Conservation (phyloP, 2,888 invertebrate species). For the Pandemis corylana region DNA sequence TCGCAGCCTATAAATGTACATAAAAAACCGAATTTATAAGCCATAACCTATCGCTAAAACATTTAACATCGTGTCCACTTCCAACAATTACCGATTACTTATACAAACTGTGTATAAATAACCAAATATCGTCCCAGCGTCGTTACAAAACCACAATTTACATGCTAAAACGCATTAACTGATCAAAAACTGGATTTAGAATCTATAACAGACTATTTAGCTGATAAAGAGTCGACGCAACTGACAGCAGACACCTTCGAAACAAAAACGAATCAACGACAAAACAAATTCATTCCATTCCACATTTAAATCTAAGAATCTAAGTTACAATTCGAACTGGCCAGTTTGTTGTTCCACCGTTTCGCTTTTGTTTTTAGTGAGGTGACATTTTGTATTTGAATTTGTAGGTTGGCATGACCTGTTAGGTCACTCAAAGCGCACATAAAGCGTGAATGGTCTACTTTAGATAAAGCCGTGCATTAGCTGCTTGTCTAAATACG, state of each 20-base stretch:
- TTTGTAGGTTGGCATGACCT: slow-evolving; percentile 36
- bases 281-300: not conserved
- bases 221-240: slow-evolving; percentile 43
- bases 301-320: not conserved
- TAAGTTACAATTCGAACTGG: not conserved
- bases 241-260: slow-evolving; percentile 5
- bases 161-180: slow-evolving; percentile 34
- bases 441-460: slow-evolving; percentile 46
- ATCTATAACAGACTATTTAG: slow-evolving; percentile 33
- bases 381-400: slow-evolving; percentile 42
- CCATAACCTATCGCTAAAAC: slow-evolving; percentile 16
- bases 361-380: slow-evolving; percentile 1
- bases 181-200: slow-evolving; percentile 37
- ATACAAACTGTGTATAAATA: slow-evolving; percentile 30
- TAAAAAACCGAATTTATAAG: slow-evolving; percentile 1
- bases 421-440: slow-evolving; percentile 44
- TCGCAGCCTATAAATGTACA: not conserved
- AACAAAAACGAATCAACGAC: slow-evolving; percentile 13
- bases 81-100: slow-evolving; percentile 26
- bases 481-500: slow-evolving; percentile 37
- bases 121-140: slow-evolving; percentile 22
- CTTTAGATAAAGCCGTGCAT: slow-evolving; percentile 45
- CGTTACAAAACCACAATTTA: slow-evolving; percentile 27
- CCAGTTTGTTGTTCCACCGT: not conserved
- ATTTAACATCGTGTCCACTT: slow-evolving; percentile 21